Conservation (phyloP, 1,140 invertebrate species). For the Polyergus mexicanus region DNA sequence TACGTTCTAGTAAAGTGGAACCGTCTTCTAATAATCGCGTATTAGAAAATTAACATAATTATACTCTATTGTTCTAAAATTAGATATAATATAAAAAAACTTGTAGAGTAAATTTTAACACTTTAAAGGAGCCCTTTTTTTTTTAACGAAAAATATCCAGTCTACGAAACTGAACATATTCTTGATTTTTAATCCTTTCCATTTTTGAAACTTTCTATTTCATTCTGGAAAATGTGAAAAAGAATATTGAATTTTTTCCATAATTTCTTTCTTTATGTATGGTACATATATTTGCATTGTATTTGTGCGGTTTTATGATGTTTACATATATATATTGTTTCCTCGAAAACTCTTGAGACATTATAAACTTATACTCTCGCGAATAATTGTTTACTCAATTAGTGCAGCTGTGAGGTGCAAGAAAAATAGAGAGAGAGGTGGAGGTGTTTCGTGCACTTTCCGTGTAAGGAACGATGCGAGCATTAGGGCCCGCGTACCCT, state of each 20-base stretch:
- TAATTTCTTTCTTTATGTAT: too few species aligned
- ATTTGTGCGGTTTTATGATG: too few species aligned
- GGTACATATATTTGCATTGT: too few species aligned
- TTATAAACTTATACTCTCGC: background rate
- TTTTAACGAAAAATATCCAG: background rate
- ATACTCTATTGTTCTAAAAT: background rate
- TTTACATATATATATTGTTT: background rate
- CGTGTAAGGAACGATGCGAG: constrained; percentile 70
- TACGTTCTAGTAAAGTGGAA: background rate
- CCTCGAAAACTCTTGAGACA: background rate
- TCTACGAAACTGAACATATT: background rate
- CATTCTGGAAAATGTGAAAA: too few species aligned
- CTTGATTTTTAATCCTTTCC: background rate
- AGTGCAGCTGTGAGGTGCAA: background rate
- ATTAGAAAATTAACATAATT: background rate
- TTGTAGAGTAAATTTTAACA: background rate
- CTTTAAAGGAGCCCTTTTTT: background rate
- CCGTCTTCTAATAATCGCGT: background rate
- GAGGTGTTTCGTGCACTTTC: constrained; percentile 57
- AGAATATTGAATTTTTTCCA: too few species aligned
- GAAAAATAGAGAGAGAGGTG: constrained; percentile 31
- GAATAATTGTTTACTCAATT: constrained; percentile 13
- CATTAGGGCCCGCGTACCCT: constrained; percentile 80
- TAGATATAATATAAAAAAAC: background rate
- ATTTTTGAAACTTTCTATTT: background rate